Base-by-base conservation (phyloP, 2,888 invertebrate species). In the Saturnia japonica region DNA sequence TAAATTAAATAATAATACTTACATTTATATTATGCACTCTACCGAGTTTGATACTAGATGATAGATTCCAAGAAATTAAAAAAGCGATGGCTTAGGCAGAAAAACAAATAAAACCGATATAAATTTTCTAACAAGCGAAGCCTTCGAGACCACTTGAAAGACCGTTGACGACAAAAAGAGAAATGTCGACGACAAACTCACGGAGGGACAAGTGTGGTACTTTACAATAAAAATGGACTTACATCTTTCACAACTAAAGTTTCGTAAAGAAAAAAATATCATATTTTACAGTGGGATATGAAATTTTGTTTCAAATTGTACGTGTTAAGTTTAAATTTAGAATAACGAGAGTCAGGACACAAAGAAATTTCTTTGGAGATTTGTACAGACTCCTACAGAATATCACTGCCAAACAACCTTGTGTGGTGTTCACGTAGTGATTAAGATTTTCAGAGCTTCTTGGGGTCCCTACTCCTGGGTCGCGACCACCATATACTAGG, bases 161-260 rank as follows among this genome's bases (percentile, higher is more conserved):
- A 73, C 76, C 74, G 80, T 81, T 78, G 78, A 81, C 77, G 75
- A 76, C 73, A 75, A 78, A 77, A 75, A 75, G 74, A 78, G 72
- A 78, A 78, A 78, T 75, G 75, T 77, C 77, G 74, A 76, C 75
- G 72, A 76, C 75, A 75, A 72, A 75, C 69, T 57, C 74, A 72
- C 73, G 68, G 74, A 73, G 74, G 71, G 75, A 80, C 78, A 77
- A 79, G 79, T 80, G 72, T 72, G 71, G 69, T 74, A 74, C 77
- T 79, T 79, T 73, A 74, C 71, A 74, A 76, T 77, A 77, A 67
- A 74, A 68, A 77, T 75, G 57, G 25, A 60, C 57, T 60, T 60
- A 28, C 12, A 14, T 60, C 25, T 60, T 60, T 60, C 57, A 60
- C 69, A 51, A 69, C 69, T 69, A 69, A 69, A 64, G 64, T 69